phyloP scores from a whole-genome alignment of 2,888 invertebrate species.

The Taphrorychus bicolor region DNA sequence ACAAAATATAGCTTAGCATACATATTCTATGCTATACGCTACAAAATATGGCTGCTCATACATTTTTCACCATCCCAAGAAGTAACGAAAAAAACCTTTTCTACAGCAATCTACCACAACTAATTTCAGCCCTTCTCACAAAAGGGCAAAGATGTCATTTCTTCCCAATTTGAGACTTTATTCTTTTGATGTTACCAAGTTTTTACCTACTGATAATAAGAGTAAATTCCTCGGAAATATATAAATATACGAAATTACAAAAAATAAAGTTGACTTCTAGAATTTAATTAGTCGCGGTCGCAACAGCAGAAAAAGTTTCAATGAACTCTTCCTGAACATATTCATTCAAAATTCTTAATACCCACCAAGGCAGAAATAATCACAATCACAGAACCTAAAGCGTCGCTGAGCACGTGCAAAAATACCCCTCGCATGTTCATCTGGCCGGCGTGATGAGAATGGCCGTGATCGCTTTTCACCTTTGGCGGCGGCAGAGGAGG shows the following conservation, averaged over 20 bases:
- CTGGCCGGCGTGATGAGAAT: slow-evolving; percentile 67
- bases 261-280: not conserved
- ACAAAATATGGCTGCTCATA: too few relatives aligned
- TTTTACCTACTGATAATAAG: too few relatives aligned
- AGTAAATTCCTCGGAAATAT: too few relatives aligned
- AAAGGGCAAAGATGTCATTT: too few relatives aligned
- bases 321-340: not conserved
- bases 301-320: not conserved
- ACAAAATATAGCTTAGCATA: too few relatives aligned
- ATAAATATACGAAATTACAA: not conserved
- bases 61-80: too few relatives aligned
- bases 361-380: slow-evolving; percentile 79
- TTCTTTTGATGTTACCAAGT: too few relatives aligned
- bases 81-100: too few relatives aligned
- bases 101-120: too few relatives aligned
- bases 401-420: slow-evolving; percentile 95
- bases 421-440: slow-evolving; percentile 99
- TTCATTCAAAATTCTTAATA: slow-evolving; percentile 31
- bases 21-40: too few relatives aligned
- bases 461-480: slow-evolving; percentile 48
- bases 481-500: slow-evolving; percentile 54
- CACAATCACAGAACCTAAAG: slow-evolving; percentile 92
- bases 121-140: too few relatives aligned
- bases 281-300: not conserved
- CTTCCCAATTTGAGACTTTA: too few relatives aligned